These are phyloP conservation scores for Aurelia sp. DNA, from an alignment of 30 jellyfish, hydroid and myxozoan species.

Conservation along the genomic window DNA sequence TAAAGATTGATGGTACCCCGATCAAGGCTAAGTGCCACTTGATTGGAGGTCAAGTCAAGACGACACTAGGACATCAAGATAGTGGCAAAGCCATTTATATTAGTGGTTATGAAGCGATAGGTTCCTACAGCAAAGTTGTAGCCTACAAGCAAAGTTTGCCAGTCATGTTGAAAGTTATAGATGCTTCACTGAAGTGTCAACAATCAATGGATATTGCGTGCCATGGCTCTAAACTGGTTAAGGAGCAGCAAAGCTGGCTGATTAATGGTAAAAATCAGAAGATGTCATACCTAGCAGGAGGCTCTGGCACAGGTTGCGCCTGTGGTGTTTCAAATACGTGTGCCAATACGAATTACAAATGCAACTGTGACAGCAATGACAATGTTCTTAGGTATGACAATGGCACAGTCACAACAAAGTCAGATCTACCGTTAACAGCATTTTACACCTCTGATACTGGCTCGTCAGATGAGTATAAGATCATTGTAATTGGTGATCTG, in stretches of 20 bases:
- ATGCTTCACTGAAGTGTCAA: neutral
- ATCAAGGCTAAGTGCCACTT: neutral
- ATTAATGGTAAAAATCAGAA: constrained; percentile 4
- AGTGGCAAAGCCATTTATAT: neutral
- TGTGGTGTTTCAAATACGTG: constrained; percentile 43
- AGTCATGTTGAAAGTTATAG: neutral
- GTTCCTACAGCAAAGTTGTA: neutral
- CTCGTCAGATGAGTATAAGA: neutral
- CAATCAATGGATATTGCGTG: neutral
- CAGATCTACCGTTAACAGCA: constrained; percentile 47
- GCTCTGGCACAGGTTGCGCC: constrained; percentile 61
- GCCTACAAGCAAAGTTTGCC: neutral
- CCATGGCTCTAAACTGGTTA: neutral
- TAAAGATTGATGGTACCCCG: neutral
- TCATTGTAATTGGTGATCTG: constrained; percentile 5
- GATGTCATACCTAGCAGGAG: constrained; percentile 65
- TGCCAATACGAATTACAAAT: neutral
- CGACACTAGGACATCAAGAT: neutral
- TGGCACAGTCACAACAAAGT: constrained; percentile 48
- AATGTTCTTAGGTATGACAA: constrained; percentile 1
- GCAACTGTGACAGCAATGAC: constrained; percentile 58
- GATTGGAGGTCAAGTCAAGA: neutral
- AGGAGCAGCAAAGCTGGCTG: neutral
- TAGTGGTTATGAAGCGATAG: neutral
- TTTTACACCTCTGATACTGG: constrained; percentile 43